A percentile compares a stretch with the other conserved stretches of the same genome.
phyloP scores from a whole-genome alignment of 1,140 invertebrate genomes.

The Lucilia sericata region DNA sequence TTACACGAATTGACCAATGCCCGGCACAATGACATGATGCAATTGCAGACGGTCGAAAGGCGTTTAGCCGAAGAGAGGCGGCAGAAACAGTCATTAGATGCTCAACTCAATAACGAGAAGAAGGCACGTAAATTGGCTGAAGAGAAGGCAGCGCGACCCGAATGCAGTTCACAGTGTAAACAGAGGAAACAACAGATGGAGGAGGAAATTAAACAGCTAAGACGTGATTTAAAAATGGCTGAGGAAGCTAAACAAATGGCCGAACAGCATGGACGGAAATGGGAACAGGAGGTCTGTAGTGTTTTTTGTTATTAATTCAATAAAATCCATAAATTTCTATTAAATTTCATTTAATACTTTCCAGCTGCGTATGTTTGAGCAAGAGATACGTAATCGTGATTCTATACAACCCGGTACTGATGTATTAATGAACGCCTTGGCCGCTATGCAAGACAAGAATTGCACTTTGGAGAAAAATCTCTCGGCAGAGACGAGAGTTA shows the following conservation, averaged over 20 bases:
- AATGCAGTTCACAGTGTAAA: constrained; percentile 86
- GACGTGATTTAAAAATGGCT: constrained; percentile 79
- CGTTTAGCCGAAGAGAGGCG: constrained; percentile 87
- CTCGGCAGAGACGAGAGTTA: constrained; percentile 94
- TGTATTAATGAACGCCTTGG: constrained; percentile 83
- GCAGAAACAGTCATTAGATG: constrained; percentile 78
- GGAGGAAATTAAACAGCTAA: constrained; percentile 79
- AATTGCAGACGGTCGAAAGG: constrained; percentile 81
- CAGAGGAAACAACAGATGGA: constrained; percentile 81
- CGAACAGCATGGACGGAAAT: constrained; percentile 63
- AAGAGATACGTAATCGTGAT: constrained; percentile 69
- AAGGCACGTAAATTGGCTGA: constrained; percentile 79
- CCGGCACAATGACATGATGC: constrained; percentile 83
- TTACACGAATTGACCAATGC: constrained; percentile 78
- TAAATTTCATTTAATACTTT: neutral
- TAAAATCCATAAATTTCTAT: neutral
- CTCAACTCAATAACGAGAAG: constrained; percentile 81
- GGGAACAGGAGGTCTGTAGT: constrained; percentile 61
- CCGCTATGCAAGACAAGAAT: constrained; percentile 88
- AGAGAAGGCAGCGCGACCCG: constrained; percentile 71
- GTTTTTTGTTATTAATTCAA: neutral
- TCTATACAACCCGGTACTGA: constrained; percentile 85
- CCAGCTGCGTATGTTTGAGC: constrained; percentile 59
- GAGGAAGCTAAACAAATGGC: constrained; percentile 73
- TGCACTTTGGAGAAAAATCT: constrained; percentile 90